Evolutionary conservation across 2,113 vertebrate species (phyloP).

Genomic region (Crocuta crocuta): DNA sequence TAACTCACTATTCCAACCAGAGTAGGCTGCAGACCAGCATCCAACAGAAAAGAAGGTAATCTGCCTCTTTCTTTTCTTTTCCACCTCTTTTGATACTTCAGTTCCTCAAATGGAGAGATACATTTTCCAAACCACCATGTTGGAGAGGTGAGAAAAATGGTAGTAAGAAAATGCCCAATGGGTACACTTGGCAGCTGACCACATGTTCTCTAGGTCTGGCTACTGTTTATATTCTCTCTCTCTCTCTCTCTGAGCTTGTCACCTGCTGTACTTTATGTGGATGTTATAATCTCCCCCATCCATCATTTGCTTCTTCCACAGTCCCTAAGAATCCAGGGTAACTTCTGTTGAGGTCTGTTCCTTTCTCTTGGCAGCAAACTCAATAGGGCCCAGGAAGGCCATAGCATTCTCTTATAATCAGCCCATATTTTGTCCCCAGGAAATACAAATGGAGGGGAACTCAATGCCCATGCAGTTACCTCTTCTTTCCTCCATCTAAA

Average conservation of each 20-base stretch:
- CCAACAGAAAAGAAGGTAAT: not conserved
- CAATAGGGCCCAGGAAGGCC: not conserved
- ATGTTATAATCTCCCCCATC: not conserved
- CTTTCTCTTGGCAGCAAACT: not conserved
- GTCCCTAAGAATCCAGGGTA: not conserved
- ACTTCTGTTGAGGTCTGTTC: not conserved
- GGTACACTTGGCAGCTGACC: not conserved
- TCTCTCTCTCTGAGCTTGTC: not conserved
- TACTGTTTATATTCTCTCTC: not conserved
- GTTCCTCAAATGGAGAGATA: not conserved
- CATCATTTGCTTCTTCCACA: not conserved
- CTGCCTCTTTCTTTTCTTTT: not conserved
- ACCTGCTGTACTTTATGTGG: not conserved
- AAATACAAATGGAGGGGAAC: not conserved
- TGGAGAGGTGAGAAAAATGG: not conserved
- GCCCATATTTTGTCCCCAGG: not conserved
- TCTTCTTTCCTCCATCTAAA: not conserved
- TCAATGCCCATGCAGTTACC: not conserved
- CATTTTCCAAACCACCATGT: not conserved
- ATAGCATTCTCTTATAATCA: not conserved
- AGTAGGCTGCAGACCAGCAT: not conserved
- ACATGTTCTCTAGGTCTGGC: not conserved
- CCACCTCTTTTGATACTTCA: not conserved
- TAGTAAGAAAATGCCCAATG: not conserved
- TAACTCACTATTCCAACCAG: not conserved